Conservation (phyloP, 64 coral and sea anemone genomes). For the Montipora capricornis region DNA sequence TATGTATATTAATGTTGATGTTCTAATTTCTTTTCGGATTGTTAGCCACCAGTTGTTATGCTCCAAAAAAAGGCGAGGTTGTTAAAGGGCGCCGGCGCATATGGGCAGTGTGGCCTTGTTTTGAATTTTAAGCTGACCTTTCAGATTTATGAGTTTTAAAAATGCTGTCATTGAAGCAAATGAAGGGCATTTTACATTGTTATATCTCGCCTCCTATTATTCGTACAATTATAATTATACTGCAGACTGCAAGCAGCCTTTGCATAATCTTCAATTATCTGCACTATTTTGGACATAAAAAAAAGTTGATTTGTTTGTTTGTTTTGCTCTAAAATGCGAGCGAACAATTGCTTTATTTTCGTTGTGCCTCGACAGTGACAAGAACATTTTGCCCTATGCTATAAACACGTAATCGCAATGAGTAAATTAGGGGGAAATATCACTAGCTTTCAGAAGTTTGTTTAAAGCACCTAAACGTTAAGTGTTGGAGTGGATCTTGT, state of each 20-base stretch:
- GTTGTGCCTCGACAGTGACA: no score
- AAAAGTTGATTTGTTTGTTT: no score
- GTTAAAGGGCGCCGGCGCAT: neutral
- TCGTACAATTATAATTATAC: slow-evolving; percentile 30
- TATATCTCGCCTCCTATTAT: slow-evolving; percentile 36
- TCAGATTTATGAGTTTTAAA: neutral
- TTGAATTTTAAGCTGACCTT: neutral
- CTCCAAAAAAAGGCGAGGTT: neutral
- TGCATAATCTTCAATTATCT: no score
- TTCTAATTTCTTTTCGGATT: neutral
- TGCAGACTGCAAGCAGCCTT: slow-evolving; percentile 19
- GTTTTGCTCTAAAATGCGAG: no score
- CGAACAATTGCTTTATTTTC: no score
- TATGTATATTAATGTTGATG: neutral
- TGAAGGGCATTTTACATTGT: slow-evolving; percentile 48
- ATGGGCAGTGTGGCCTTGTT: neutral
- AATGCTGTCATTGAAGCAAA: slow-evolving; percentile 24
- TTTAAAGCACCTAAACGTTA: no score
- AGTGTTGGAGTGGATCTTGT: no score
- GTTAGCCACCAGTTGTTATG: neutral
- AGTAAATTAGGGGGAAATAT: no score
- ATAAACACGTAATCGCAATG: no score
- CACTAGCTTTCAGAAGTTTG: no score
- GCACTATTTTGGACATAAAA: no score
- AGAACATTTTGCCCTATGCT: no score